A percentile compares a stretch with the other conserved stretches of the same genome.
These are phyloP conservation scores for Camponotus vicinus DNA, from an alignment of 1,140 invertebrate genomes.

Conservation along the genomic window DNA sequence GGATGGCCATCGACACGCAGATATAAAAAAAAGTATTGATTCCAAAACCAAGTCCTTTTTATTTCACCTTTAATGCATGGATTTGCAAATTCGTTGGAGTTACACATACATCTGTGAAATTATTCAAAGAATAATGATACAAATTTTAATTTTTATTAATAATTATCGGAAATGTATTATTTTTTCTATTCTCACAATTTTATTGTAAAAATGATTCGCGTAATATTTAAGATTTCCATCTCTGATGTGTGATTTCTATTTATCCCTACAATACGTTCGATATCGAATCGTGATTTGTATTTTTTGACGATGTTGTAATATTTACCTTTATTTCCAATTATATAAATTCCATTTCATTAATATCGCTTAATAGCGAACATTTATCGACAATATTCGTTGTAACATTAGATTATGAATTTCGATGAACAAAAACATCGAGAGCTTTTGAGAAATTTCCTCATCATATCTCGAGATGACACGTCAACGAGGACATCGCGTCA, in stretches of 20 bases:
- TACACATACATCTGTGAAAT: no score
- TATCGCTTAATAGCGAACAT: not conserved
- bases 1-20: conserved; percentile 13
- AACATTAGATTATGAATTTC: not conserved
- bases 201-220: no score
- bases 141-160: not conserved
- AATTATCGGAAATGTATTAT: not conserved
- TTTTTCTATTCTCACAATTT: no score
- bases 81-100: not conserved
- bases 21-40: not conserved
- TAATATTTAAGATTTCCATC: no score
- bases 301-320: no score
- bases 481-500: conserved; percentile 6
- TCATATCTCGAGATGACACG: not conserved
- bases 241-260: no score
- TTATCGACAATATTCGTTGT: not conserved
- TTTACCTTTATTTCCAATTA: not conserved
- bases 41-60: not conserved
- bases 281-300: no score
- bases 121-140: no score
- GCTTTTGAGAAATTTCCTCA: not conserved
- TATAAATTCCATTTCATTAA: not conserved
- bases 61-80: not conserved
- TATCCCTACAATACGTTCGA: no score
- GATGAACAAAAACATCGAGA: not conserved